Evolutionary conservation across 2,888 invertebrate species (phyloP).

Genomic region (Cryptophagus acutangulus): DNA sequence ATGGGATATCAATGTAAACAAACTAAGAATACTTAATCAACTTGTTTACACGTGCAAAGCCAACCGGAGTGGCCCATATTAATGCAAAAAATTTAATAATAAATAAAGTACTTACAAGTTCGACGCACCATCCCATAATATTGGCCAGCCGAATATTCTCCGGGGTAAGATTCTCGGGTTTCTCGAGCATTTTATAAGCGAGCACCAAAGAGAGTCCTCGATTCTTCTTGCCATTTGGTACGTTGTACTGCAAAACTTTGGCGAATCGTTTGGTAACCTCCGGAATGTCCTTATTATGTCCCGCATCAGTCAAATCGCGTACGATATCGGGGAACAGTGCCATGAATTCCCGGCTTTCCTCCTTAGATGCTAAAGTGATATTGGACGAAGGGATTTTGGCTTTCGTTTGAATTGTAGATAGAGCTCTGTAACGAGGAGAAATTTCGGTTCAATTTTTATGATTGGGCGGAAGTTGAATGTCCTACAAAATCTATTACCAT

Average conservation of each 20-base stretch:
- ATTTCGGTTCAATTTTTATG: conserved; percentile 3
- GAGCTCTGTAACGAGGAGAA: conserved; percentile 41
- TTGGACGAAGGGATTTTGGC: conserved; percentile 50
- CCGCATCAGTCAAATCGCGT: conserved; percentile 73
- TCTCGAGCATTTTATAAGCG: conserved; percentile 69
- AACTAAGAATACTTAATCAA: conserved; percentile 2
- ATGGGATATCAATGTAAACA: too few species aligned
- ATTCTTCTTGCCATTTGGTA: conserved; percentile 85
- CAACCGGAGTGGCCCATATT: too few species aligned
- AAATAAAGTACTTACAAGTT: conserved; percentile 66
- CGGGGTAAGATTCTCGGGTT: conserved; percentile 62
- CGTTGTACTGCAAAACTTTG: conserved; percentile 85
- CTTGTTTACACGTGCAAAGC: background rate
- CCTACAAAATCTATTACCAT: conserved; percentile 6
- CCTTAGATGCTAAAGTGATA: conserved; percentile 61
- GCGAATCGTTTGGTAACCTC: conserved; percentile 77
- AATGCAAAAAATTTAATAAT: background rate
- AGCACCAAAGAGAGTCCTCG: conserved; percentile 69
- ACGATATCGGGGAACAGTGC: conserved; percentile 83
- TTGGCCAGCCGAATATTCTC: conserved; percentile 75
- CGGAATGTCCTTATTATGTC: conserved; percentile 69
- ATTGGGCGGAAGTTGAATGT: too few species aligned
- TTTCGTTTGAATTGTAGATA: conserved; percentile 60
- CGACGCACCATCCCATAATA: conserved; percentile 90
- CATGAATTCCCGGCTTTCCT: conserved; percentile 84